Conservation (phyloP, 2,113 vertebrate genomes). For the Heliornis fulica region DNA sequence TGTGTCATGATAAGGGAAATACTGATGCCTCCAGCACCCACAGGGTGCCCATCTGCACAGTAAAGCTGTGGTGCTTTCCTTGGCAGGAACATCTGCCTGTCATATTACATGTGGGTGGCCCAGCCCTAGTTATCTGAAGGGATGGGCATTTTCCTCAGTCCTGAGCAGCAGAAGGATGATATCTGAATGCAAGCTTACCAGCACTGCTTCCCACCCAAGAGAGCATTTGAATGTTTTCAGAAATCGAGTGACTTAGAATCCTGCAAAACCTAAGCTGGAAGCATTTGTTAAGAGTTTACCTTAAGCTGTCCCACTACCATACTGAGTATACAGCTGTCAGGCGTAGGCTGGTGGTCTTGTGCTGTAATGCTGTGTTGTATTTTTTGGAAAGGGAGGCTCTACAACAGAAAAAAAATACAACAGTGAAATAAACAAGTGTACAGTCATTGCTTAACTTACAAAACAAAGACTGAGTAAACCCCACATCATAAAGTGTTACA, state of each 20-base stretch:
- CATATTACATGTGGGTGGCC: neutral
- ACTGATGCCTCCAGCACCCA: neutral
- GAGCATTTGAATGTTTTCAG: neutral
- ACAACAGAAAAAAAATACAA: slow-evolving; percentile 51
- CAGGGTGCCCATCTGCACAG: neutral
- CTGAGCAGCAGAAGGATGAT: neutral
- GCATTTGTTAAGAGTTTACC: slow-evolving; percentile 73
- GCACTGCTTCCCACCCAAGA: neutral
- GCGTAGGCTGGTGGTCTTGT: slow-evolving; percentile 98
- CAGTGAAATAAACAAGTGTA: neutral
- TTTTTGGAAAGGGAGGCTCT: slow-evolving; percentile 98
- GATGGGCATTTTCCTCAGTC: neutral
- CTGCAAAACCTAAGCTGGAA: neutral
- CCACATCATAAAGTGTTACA: neutral
- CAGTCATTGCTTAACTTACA: neutral
- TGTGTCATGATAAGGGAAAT: neutral
- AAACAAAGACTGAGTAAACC: neutral
- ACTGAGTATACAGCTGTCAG: slow-evolving; percentile 96
- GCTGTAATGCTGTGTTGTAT: slow-evolving; percentile 98
- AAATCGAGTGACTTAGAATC: neutral
- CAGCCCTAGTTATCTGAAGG: neutral
- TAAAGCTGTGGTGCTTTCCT: neutral
- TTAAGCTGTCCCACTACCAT: slow-evolving; percentile 99
- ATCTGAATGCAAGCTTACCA: neutral
- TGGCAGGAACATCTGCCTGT: neutral